Base-by-base conservation (phyloP, 2,113 vertebrate genomes). In the Jacana jacana region DNA sequence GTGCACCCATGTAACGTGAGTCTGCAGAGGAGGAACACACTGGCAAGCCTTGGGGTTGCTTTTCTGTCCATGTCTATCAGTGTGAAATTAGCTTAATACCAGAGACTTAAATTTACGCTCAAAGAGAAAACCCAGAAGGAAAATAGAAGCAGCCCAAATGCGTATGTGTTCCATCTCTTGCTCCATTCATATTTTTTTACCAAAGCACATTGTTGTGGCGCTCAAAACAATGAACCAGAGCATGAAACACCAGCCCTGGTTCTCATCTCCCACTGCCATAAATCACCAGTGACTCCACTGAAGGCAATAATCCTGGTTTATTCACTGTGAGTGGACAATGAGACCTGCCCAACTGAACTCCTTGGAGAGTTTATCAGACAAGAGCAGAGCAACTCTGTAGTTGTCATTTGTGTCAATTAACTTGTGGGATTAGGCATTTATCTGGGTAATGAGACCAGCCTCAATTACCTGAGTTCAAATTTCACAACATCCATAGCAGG, bases 351-450 rank as follows among this genome's bases (percentile, higher is more conserved):
- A 73, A 80, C 40, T 2, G 33, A 86, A 57, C 54, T 46, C 89
- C 85, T 63, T 5, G 37, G 66, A 89, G 89, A 83, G 75, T 81
- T 80, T 61, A 86, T 82, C 93, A 86, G 54, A 51, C 58, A 61
- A 54, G n/a, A 88, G 66, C 79, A 94, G 78, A 88, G 58, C 75
- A 77, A 72, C 70, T 89, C 20, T 33, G n/a, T 11, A 77, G 78
- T 58, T 89, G 39, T 48, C 92, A 94, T 92, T 95, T 85, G 58
- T 91, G 81, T 49, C 93, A 88, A 91, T 94, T 91, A 82, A 75
- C 66, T 58, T 57, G 49, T 42, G 87, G 84, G 63, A 85, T 88
- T 69, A 73, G 58, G 78, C n/a, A 73, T 93, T 93, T 82, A 80
- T 88, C 75, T 82, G 44, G 78, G 91, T 94, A 93, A 95, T 80